Evolutionary conservation across 2,113 vertebrate genomes (phyloP).

Genomic region (Xenopus laevis): DNA sequence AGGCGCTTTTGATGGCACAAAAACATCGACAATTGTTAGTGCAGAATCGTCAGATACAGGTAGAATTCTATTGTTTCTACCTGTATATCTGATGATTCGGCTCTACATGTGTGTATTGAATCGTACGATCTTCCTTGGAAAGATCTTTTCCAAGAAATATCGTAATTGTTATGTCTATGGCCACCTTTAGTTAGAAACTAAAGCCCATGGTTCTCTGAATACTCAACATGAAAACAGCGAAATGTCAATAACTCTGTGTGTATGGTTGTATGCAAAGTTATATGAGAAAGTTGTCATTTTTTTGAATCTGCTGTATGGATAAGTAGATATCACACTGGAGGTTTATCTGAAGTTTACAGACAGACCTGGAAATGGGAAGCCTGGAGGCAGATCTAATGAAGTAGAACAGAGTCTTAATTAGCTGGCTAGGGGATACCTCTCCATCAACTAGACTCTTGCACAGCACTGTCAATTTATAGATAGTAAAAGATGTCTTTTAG

Average conservation of each 20-base stretch:
- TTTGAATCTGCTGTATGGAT: too few relatives aligned
- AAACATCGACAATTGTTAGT: too few relatives aligned
- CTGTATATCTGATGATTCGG: too few relatives aligned
- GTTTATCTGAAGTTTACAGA: constrained; percentile 46
- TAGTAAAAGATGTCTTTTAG: not conserved
- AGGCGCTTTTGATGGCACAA: too few relatives aligned
- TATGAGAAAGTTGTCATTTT: constrained; percentile 2
- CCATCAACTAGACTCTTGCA: not conserved
- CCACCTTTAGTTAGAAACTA: too few relatives aligned
- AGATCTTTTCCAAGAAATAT: not conserved
- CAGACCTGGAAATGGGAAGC: constrained; percentile 20
- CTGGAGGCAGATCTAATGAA: constrained; percentile 47
- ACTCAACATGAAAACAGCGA: constrained; percentile 19
- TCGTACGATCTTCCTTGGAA: too few relatives aligned
- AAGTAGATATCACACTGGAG: not conserved
- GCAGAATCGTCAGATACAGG: too few relatives aligned
- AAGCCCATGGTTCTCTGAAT: not conserved
- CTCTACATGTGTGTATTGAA: too few relatives aligned
- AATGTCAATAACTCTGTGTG: not conserved
- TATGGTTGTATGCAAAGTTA: constrained; percentile 6
- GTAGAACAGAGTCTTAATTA: constrained; percentile 28
- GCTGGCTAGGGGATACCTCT: not conserved
- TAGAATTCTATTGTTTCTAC: too few relatives aligned
- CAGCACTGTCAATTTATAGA: not conserved
- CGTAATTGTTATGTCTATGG: too few relatives aligned